Conservation (phyloP, 2,888 invertebrate species). For the Apotomis betuletana region DNA sequence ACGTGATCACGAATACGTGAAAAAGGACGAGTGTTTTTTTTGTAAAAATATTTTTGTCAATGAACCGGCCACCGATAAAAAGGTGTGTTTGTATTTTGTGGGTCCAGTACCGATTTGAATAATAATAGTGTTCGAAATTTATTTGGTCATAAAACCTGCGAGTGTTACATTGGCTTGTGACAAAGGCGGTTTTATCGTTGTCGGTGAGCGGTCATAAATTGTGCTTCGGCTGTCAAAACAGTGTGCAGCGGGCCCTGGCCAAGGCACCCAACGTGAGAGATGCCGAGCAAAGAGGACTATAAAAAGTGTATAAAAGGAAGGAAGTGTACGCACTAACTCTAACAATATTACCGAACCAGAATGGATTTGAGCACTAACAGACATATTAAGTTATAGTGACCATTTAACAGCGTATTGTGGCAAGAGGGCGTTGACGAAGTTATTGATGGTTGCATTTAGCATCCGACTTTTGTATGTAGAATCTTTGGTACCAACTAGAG, state of each 20-base stretch:
- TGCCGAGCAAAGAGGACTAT: constrained; percentile 34
- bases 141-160: constrained; percentile 79
- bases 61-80: constrained; percentile 62
- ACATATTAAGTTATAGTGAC: constrained; percentile 18
- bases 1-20: constrained; percentile 59
- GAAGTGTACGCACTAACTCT: constrained; percentile 22
- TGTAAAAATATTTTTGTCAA: constrained; percentile 73
- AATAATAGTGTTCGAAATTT: constrained; percentile 83
- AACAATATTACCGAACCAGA: constrained; percentile 36
- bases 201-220: constrained; percentile 77
- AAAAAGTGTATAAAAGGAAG: constrained; percentile 39
- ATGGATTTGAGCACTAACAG: constrained; percentile 19
- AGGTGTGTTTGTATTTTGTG: constrained; percentile 76
- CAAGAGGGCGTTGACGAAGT: background rate
- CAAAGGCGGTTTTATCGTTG: constrained; percentile 78
- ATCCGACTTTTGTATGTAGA: background rate
- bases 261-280: constrained; percentile 27
- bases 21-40: constrained; percentile 47
- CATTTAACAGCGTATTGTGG: constrained; percentile 25
- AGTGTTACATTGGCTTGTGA: constrained; percentile 76
- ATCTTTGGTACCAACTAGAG: background rate
- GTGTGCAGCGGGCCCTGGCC: constrained; percentile 55
- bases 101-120: constrained; percentile 78
- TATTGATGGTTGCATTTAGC: constrained; percentile 8
- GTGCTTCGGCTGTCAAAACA: constrained; percentile 78